Conservation (phyloP, 2,797 vertebrate genomes). For the Hemitrygon akajei region DNA sequence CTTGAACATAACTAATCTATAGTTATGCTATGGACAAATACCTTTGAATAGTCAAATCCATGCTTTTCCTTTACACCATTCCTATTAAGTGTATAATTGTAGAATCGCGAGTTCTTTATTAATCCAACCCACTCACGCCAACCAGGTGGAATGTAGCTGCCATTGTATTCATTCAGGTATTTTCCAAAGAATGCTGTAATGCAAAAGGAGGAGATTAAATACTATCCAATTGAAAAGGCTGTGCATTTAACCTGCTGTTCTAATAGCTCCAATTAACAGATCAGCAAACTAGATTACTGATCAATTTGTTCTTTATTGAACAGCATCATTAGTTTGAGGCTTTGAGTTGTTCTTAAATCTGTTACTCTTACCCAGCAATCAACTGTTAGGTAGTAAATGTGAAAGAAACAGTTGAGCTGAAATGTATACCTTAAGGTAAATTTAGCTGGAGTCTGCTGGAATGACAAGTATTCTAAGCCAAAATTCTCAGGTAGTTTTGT, state of each 20-base stretch:
- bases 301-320: background rate
- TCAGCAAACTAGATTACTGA: background rate
- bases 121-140: slow-evolving; percentile 94
- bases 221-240: background rate
- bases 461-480: background rate
- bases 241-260: background rate
- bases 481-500: background rate
- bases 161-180: slow-evolving; percentile 96
- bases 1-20: background rate
- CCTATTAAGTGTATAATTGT: slow-evolving; percentile 89
- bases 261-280: background rate
- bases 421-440: background rate
- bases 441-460: background rate
- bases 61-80: slow-evolving; percentile 87
- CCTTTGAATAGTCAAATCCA: slow-evolving; percentile 80
- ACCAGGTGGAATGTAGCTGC: slow-evolving; percentile 83
- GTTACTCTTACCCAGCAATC: background rate
- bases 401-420: background rate
- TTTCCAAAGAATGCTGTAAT: slow-evolving; percentile 90
- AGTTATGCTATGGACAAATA: slow-evolving; percentile 40
- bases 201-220: slow-evolving; percentile 40
- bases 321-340: background rate
- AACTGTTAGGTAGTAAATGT: background rate
- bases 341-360: background rate
- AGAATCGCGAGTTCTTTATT: slow-evolving; percentile 93